Percentiles rank a stretch among this genome's conserved stretches.
These are phyloP conservation scores for Hydriomena furcata DNA, from an alignment of 2,888 invertebrate species.

Conservation along the genomic window DNA sequence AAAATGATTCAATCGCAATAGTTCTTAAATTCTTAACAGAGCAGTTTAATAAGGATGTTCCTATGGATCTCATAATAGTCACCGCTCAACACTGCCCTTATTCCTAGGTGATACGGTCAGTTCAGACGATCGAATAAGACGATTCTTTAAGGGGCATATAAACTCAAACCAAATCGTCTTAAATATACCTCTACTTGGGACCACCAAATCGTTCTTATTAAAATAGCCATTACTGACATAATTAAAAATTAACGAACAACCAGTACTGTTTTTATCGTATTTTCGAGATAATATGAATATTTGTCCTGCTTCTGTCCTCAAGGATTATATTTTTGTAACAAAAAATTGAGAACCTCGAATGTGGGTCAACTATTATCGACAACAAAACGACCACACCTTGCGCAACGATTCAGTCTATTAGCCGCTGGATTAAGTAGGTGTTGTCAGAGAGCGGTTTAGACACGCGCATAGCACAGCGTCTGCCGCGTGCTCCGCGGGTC, in stretches of 20 bases:
- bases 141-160: slow-evolving; percentile 9
- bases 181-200: slow-evolving; percentile 12
- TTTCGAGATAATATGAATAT: slow-evolving; percentile 14
- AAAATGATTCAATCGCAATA: not conserved
- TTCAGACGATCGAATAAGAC: slow-evolving; percentile 4
- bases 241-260: slow-evolving; percentile 24
- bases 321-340: too few relatives aligned
- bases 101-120: not conserved
- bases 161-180: not conserved
- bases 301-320: too few relatives aligned
- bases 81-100: slow-evolving; percentile 2
- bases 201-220: not conserved
- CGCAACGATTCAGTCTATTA: slow-evolving; percentile 13
- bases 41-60: not conserved
- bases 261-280: slow-evolving; percentile 8
- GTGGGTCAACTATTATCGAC: too few relatives aligned
- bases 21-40: not conserved
- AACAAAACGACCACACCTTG: not conserved
- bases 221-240: slow-evolving; percentile 15
- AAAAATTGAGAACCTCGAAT: too few relatives aligned
- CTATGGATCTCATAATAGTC: not conserved
- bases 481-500: not conserved
- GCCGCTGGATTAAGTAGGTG: slow-evolving; percentile 17
- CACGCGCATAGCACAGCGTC: not conserved
- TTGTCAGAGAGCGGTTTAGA: slow-evolving; percentile 11